Conservation (phyloP, 2,797 vertebrate species). For the Coregonus suidteri region DNA sequence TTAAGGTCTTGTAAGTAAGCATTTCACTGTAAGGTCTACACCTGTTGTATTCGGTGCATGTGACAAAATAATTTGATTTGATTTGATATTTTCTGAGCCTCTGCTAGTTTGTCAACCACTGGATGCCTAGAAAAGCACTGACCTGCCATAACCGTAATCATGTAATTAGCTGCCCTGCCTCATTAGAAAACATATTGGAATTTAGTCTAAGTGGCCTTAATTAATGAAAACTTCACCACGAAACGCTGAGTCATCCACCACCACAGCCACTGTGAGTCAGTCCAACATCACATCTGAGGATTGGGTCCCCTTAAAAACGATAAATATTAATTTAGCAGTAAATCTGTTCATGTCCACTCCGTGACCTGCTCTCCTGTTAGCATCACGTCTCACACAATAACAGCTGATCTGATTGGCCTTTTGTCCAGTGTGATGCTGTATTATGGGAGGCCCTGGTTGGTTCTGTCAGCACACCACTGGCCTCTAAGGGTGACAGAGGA, state of each 20-base stretch:
- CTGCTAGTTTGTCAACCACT: slow-evolving; percentile 11
- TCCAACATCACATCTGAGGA: slow-evolving; percentile 53
- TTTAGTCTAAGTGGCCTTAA: slow-evolving; percentile 73
- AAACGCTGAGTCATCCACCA: slow-evolving; percentile 54
- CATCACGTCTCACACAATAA: neutral
- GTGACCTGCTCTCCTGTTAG: neutral
- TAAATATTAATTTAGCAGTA: slow-evolving; percentile 46
- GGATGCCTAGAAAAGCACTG: slow-evolving; percentile 69
- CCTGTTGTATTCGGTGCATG: no score
- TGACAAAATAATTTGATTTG: no score
- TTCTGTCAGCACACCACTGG: no score
- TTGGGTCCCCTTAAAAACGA: slow-evolving; percentile 57
- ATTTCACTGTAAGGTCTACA: no score
- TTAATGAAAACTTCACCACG: slow-evolving; percentile 69
- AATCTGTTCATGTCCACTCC: neutral
- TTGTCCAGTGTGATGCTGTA: neutral
- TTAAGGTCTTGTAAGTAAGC: no score
- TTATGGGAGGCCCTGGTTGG: neutral
- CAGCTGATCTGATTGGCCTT: slow-evolving; percentile 6
- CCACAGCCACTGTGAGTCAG: slow-evolving; percentile 50
- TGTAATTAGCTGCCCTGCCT: slow-evolving; percentile 74
- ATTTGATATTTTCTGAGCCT: slow-evolving; percentile 39
- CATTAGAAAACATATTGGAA: slow-evolving; percentile 76
- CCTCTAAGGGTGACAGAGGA: neutral
- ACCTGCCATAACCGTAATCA: slow-evolving; percentile 72